Evolutionary conservation across 2,797 vertebrate species (phyloP).

Genomic region (Muscicapa comitata): DNA sequence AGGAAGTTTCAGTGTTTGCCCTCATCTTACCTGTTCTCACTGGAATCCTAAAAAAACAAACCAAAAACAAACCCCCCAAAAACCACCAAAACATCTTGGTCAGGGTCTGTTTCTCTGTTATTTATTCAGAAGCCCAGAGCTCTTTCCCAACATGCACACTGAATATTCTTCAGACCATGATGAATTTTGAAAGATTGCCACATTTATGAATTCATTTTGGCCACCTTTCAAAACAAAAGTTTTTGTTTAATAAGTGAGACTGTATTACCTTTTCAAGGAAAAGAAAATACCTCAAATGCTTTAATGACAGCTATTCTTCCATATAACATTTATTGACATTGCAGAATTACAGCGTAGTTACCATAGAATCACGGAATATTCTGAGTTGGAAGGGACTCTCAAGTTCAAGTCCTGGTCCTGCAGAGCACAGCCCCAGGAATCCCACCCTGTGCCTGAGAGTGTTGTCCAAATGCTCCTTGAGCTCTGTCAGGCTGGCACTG

Average conservation of each 20-base stretch:
- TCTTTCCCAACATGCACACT: not conserved
- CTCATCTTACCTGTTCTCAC: conserved; percentile 1
- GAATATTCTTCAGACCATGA: not conserved
- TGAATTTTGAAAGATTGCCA: not conserved
- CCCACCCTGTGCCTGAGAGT: not conserved
- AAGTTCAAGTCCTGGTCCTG: not conserved
- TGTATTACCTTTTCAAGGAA: not conserved
- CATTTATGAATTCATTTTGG: not conserved
- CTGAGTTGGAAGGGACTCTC: not conserved
- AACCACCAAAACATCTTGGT: not conserved
- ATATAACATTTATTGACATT: not conserved
- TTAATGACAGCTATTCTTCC: not conserved
- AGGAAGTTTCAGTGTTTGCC: not conserved
- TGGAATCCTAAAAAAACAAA: not conserved
- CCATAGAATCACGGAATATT: not conserved
- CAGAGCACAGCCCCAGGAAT: not conserved
- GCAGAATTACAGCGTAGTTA: not conserved
- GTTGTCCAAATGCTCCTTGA: not conserved
- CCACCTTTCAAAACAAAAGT: not conserved
- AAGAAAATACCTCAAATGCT: not conserved
- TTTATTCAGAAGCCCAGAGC: not conserved
- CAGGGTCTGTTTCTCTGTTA: not conserved
- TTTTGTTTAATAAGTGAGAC: not conserved
- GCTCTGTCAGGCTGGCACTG: not conserved
- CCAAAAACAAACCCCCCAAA: accelerated